Percentiles rank a stretch among this genome's conserved stretches.
Conservation (phyloP, 2,797 vertebrate genomes). For the Pyrocephalus nanus region DNA sequence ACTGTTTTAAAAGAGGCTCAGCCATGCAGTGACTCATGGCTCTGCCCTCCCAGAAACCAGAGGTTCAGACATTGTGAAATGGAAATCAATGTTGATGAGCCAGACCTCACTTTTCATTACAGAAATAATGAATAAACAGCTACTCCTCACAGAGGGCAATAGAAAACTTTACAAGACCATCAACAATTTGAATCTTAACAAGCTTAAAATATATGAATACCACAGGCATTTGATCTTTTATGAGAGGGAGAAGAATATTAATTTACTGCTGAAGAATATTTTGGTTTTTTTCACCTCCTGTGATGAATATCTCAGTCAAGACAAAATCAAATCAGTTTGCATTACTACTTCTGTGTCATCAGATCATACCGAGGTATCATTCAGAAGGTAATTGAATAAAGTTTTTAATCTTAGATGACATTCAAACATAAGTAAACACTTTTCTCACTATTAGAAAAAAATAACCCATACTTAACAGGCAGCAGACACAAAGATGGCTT, state of each 20-base stretch:
- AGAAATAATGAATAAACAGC: slow-evolving; percentile 36
- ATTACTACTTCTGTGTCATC: background rate
- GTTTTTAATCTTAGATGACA: slow-evolving; percentile 46
- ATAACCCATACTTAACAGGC: background rate
- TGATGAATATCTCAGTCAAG: background rate
- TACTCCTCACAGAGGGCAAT: background rate
- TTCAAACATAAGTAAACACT: slow-evolving; percentile 34
- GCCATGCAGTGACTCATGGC: background rate
- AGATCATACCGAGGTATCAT: background rate
- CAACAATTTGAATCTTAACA: background rate
- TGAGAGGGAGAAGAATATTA: background rate
- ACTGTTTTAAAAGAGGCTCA: background rate
- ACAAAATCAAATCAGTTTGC: slow-evolving; percentile 24
- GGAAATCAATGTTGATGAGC: background rate
- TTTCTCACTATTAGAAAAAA: background rate
- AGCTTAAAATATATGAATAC: background rate
- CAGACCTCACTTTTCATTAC: slow-evolving; percentile 6
- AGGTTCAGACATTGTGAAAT: background rate
- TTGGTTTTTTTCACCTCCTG: background rate
- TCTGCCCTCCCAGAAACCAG: background rate
- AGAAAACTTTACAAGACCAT: slow-evolving; percentile 9
- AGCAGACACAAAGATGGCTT: background rate
- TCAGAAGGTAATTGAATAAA: slow-evolving; percentile 32
- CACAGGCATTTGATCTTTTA: background rate
- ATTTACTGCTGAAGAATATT: slow-evolving; percentile 30